Base-by-base conservation (phyloP, 1,140 invertebrate genomes). In the Hylaeus anthracinus region DNA sequence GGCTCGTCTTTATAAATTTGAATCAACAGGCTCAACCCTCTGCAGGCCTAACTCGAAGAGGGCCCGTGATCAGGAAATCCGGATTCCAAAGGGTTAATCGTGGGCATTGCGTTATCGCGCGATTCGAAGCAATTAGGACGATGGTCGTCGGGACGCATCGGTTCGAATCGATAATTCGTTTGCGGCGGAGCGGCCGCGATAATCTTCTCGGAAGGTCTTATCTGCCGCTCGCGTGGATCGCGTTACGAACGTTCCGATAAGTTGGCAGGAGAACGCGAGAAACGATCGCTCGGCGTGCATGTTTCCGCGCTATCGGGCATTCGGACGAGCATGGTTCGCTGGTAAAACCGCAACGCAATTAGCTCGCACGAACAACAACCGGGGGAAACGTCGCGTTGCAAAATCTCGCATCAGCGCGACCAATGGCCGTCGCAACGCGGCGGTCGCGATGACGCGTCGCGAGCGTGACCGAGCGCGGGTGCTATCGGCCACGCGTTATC, bases 321-420 rank as follows among this genome's bases (percentile, higher is more conserved):
- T 10, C 51, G 8, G 53, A 53, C 12, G 4, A 51, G 43, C 43
- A 39, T 5, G 37, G 12, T 53, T 14, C 39, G 56, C 48, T 48
- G 41, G 39, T 37, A 45, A 53, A 72, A 55, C 0, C 58, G 53
- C 60, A 69, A 43, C 82, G 84, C 78, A 81, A 84, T 84, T 86
- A 81, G 67, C 41, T 84, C 81, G 75, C 58, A 81, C 84, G 80
- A 65, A 26, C 15, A 73, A 55, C 70, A 73, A 63, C 58, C 72
- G 69, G 55, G 55, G 9, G 70, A 45, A 26, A 26, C 45, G 5
- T 51, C 53, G 84, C 6, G 73, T 84, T 82, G 70, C 60, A 72
- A 82, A 84, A 85, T 76, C 69, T 48, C 64, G 65, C 76, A 15
- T 61, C 64, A 37, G 63, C 56, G n/a, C 5, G 39, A 26, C 45